Conservation (phyloP, 2,113 vertebrate species). For the Chamaetylas fuelleborni region DNA sequence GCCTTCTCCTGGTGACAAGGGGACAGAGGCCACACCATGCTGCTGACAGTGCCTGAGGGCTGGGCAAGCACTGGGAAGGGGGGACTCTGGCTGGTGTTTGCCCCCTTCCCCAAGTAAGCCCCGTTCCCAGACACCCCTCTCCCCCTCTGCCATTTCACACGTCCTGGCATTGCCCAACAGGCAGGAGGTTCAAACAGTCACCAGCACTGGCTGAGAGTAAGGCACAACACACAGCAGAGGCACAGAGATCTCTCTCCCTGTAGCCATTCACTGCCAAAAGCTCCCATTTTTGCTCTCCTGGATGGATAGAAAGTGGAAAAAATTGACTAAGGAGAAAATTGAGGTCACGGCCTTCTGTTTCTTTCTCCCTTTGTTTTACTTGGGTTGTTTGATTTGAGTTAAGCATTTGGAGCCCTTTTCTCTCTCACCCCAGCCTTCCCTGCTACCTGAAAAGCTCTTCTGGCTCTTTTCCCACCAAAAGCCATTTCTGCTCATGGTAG, state of each 20-base stretch:
- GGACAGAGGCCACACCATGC: background rate
- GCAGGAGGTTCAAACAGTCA: background rate
- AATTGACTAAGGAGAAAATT: slow-evolving; percentile 22
- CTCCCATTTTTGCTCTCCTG: background rate
- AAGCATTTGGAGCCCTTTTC: background rate
- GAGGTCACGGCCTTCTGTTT: background rate
- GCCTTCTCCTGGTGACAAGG: background rate
- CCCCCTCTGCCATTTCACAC: background rate
- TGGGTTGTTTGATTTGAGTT: background rate
- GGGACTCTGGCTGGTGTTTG: background rate
- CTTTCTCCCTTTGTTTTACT: slow-evolving; percentile 18
- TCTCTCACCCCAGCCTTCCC: background rate
- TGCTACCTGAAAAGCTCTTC: background rate
- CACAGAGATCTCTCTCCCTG: background rate
- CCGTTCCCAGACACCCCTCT: rapidly evolving
- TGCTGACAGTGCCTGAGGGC: background rate
- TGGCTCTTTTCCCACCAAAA: background rate
- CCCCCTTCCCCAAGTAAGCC: background rate
- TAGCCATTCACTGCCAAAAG: background rate
- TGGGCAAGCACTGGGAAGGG: background rate
- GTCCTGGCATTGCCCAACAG: background rate
- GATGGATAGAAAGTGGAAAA: background rate
- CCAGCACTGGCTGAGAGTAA: background rate
- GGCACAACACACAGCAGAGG: background rate
- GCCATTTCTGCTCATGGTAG: background rate